Conservation (phyloP, 2,888 invertebrate genomes). For the Noctua pronuba region DNA sequence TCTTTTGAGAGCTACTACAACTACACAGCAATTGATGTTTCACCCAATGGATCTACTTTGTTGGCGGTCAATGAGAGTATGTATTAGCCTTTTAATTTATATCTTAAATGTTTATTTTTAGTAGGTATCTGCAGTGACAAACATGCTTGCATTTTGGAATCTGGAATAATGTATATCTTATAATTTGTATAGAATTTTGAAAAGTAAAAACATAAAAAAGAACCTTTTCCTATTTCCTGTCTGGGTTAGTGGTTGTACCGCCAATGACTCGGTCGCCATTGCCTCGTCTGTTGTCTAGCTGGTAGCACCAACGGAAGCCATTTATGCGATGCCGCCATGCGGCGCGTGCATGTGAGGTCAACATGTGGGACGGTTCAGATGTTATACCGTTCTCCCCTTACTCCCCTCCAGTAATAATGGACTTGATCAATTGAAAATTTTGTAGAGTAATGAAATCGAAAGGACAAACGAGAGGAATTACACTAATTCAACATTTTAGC, state of each 20-base stretch:
- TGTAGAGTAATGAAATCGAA: neutral
- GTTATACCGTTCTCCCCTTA: too few species aligned
- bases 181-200: neutral
- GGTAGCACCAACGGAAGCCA: too few species aligned
- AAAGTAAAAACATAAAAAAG: neutral
- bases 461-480: neutral
- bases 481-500: neutral
- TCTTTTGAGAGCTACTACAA: slow-evolving; percentile 96
- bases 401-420: neutral
- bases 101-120: too few species aligned
- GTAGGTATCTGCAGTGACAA: too few species aligned
- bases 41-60: slow-evolving; percentile 96
- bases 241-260: too few species aligned
- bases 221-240: too few species aligned
- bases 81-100: slow-evolving; percentile 54
- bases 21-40: slow-evolving; percentile 95
- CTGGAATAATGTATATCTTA: neutral
- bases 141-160: neutral
- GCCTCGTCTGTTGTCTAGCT: too few species aligned
- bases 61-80: slow-evolving; percentile 97
- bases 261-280: too few species aligned
- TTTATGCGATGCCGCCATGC: too few species aligned
- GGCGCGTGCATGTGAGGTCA: too few species aligned
- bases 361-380: too few species aligned
- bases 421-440: neutral